Evolutionary conservation across 2,797 vertebrate species (phyloP), one percentile per base, ranked within the genome.

Genomic region (Gymnoscopelus microlampas): DNA sequence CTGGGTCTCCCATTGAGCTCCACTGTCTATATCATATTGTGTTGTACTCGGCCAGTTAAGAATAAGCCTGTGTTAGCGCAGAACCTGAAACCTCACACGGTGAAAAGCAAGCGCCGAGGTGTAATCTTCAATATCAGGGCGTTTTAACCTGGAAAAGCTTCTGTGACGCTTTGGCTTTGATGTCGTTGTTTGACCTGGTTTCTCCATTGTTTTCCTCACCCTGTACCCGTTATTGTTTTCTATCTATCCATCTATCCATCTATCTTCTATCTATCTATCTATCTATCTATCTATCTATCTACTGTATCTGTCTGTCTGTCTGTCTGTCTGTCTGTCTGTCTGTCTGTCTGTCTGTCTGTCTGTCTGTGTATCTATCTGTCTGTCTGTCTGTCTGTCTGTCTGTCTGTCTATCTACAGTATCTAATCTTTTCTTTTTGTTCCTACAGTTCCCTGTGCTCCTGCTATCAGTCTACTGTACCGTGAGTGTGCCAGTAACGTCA

Each of bases 381-480:
- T 61, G n/a, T 62, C 49, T 11, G 10, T 47, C 61, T 49, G 5
- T 19, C 23, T 56, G n/a, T 32, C 48, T 26, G 19, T 14, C 39
- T 39, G 39, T 9, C 7, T 57, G 2, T 15, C 2, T 53, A 11
- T 59, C 5, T 60, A 65, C 10, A n/a, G n/a, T 78, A 0, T 69
- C 39, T 60, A 44, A 44, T 9, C 39, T 44, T 44, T 44, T 44
- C 39, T 10, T 10, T 9, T 8, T 44, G 39, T 62, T 24, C 49
- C 67, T 78, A 66, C 65, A 95, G 95, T 80, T 53, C 77, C 91
- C 8, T 95, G 95, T 68, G 61, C 93, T 9, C 94, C 95, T 0
- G 50, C 61, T 54, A 76, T 93, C 14, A 79, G 90, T 55, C 51
- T 64, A 6, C 62, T 95, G 76, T 26, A 51, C n/a, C 85, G 92